Base-by-base conservation (phyloP, 1,140 invertebrate species). In the Drosophila varians region DNA sequence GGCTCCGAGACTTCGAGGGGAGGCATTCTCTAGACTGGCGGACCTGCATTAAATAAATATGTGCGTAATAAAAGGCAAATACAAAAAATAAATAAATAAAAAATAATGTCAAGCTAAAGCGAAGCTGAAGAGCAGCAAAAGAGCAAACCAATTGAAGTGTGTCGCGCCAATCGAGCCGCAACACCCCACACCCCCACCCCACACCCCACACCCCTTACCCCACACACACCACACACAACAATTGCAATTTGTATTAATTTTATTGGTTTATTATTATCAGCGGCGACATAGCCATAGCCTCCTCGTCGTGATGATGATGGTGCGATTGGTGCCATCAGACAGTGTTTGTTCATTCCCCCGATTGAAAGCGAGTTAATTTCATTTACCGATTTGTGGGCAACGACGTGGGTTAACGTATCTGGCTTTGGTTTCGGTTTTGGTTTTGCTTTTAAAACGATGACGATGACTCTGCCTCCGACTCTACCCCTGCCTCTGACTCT, bases 241-340 rank as follows among this genome's bases (percentile, higher is more conserved):
- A 86, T 76, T 86, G 76, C 72, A 86, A 80, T 86, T 86, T 79
- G 66, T 83, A 78, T 86, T 73, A 76, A 61, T 87, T 86, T 87
- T 83, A 84, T 83, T 78, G 75, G 56, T 83, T 84, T 83, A 78
- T 84, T 84, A 83, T 60, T 79, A 80, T 80, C 57, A 75, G 6
- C 54, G 46, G 47, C 51, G 60, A 31, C 52, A 21, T 51, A 19
- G 62, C 43, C 52, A 21, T 51, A 19, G 62, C 43, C 31, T 18
- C 28, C 28, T 31, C 28, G 9, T 28, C 26, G 26, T n/a, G n/a
- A n/a, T n/a, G n/a, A n/a, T n/a, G 26, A 7, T 7, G 23, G 45
- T 14, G 8, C 62, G 58, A 65, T 65, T 66, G 62, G 52, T 66
- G 62, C 62, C 62, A 66, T 66, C 62, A 66, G 62, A 53, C 62